Base-by-base conservation (phyloP, 2,113 vertebrate genomes). In the Benitochromis conjunctus region DNA sequence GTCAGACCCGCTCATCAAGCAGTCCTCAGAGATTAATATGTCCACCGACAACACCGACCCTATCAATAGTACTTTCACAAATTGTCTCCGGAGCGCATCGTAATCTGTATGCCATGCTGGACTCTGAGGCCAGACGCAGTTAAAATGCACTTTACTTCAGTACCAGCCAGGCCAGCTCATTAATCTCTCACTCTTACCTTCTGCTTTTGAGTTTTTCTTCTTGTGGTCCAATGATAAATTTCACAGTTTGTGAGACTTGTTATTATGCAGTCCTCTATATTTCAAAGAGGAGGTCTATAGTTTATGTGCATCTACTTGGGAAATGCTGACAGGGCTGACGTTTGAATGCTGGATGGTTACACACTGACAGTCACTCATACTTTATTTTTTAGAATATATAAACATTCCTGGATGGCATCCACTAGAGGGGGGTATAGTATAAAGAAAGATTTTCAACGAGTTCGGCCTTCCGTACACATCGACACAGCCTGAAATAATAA, bases 381-480 rank as follows among this genome's bases (percentile, higher is more conserved):
- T 31, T 51, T 31, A 31, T 29, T 18, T 54, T 16, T 5, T 9
- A n/a, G 53, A 4, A 29, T 19, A 19, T 81, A 21, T 2, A 38
- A 80, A 55, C 78, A 60, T 3, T 60, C 9, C 26, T 5, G 0
- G 3, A 4, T 18, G 4, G 3, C 3, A 1, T 26, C 81, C 96
- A 90, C 93, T 92, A 96, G 96, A 91, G 90, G 95, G 95, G 76
- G 77, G 34, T 87, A 90, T 18, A 88, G 81, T 76, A 92, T 93
- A 79, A 93, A 71, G 46, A 18, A 76, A 76, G 46, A 93, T 92
- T 16, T 6, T 14, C 8, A 43, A 14, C 9, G 6, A 14, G 6
- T 2, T 24, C 5, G 14, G 8, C 29, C 4, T 14, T 53, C 18
- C 19, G 4, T 24, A 80, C 48, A 14, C 18, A 11, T 19, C 18